Evolutionary conservation across 2,113 vertebrate species (phyloP).

Genomic region (Theropithecus gelada): DNA sequence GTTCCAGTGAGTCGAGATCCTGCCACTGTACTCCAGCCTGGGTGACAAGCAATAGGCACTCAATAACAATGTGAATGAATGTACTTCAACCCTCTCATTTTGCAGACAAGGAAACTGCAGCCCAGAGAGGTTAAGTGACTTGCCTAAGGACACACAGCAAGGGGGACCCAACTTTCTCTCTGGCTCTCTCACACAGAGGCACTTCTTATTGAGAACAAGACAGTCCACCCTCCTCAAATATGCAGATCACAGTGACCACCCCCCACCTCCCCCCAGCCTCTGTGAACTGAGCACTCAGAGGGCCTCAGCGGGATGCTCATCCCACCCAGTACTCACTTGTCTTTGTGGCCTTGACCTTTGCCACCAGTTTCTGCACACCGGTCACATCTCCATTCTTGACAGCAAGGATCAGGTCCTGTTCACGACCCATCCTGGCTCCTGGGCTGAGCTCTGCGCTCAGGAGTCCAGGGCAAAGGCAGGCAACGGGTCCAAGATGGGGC

Average conservation of each 20-base stretch:
- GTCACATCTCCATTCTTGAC: slow-evolving; percentile 88
- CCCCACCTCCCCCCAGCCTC: not conserved
- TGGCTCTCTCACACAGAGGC: not conserved
- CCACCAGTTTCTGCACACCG: slow-evolving; percentile 86
- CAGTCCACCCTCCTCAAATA: not conserved
- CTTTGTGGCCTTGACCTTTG: slow-evolving; percentile 87
- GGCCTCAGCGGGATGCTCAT: not conserved
- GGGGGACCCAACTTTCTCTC: not conserved
- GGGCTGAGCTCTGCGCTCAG: slow-evolving; percentile 46
- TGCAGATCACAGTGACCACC: not conserved
- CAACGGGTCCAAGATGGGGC: not conserved
- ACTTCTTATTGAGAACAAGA: not conserved
- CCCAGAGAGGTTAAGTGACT: slow-evolving; percentile 21
- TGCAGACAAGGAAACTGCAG: not conserved
- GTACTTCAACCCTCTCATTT: not conserved
- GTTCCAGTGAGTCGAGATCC: no score
- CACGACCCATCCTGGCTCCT: slow-evolving; percentile 83
- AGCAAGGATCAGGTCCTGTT: slow-evolving; percentile 87
- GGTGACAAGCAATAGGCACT: not conserved
- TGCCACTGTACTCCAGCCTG: no score
- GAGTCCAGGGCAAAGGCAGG: not conserved
- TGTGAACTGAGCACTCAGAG: not conserved
- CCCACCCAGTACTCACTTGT: slow-evolving; percentile 84
- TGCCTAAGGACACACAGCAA: not conserved
- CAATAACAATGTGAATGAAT: not conserved